These are phyloP conservation scores for Tenodera sinensis DNA, from an alignment of 2,888 invertebrate genomes.

Conservation along the genomic window DNA sequence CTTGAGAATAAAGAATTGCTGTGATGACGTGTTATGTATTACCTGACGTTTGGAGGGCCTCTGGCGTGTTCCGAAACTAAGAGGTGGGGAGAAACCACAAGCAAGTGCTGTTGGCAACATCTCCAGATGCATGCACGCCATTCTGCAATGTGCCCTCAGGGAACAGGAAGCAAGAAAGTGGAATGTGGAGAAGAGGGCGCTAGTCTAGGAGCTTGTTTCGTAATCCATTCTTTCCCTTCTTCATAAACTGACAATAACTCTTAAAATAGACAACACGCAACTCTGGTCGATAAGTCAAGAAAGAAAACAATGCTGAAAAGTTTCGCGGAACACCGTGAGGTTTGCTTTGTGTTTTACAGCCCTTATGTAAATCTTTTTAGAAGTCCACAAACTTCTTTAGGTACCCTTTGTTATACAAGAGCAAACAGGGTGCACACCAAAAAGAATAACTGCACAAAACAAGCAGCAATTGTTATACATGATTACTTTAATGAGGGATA, in stretches of 20 bases:
- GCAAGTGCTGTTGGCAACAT: not conserved
- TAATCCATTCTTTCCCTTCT: not conserved
- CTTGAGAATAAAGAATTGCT: not conserved
- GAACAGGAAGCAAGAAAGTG: not conserved
- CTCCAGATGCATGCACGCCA: not conserved
- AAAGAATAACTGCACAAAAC: too few relatives aligned
- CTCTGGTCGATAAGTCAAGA: not conserved
- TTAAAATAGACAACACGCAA: not conserved
- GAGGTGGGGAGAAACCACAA: not conserved
- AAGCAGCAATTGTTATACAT: too few relatives aligned
- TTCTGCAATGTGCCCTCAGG: not conserved
- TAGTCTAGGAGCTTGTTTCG: not conserved
- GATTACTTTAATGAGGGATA: too few relatives aligned
- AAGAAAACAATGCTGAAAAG: not conserved
- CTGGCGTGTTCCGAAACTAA: not conserved
- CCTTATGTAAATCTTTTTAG: not conserved
- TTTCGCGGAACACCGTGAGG: not conserved
- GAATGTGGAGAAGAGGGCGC: not conserved
- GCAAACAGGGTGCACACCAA: too few relatives aligned
- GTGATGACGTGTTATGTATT: not conserved
- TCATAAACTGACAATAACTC: not conserved
- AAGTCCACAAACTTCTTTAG: not conserved
- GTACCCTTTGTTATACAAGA: too few relatives aligned
- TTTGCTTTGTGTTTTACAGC: not conserved
- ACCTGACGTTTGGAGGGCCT: not conserved